Evolutionary conservation across 2,797 vertebrate genomes (phyloP).

Genomic region (Serranus cabrilla): DNA sequence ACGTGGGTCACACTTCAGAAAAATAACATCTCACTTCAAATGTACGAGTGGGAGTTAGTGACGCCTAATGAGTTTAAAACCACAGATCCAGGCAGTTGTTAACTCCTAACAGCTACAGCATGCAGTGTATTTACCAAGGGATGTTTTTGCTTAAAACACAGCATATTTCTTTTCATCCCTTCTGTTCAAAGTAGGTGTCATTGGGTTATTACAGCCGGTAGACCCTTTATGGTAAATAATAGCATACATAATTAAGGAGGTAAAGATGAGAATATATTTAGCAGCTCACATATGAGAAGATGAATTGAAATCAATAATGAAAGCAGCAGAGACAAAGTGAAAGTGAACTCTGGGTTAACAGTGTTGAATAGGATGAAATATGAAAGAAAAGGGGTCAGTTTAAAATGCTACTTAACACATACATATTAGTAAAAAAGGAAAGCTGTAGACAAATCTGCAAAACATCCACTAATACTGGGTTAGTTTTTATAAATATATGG

Average conservation of each 20-base stretch:
- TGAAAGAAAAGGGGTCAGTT: constrained; percentile 17
- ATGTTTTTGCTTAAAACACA: constrained; percentile 16
- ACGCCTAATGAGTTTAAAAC: constrained; percentile 46
- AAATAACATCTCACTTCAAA: constrained; percentile 28
- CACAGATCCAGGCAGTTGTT: constrained; percentile 14
- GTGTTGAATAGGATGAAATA: constrained; percentile 5
- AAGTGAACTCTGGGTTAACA: constrained; percentile 8
- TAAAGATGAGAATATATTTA: constrained; percentile 38
- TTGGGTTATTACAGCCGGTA: constrained; percentile 30
- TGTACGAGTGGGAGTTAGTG: constrained; percentile 15
- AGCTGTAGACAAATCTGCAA: not conserved
- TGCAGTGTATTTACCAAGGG: not conserved
- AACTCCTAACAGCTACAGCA: not conserved
- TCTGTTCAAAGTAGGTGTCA: constrained; percentile 35
- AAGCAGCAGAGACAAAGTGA: constrained; percentile 10
- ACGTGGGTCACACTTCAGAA: constrained; percentile 42
- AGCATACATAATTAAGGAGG: constrained; percentile 16
- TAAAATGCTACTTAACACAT: not conserved
- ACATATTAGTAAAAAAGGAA: not conserved
- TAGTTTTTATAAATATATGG: constrained; percentile 2
- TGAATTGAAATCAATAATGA: constrained; percentile 33
- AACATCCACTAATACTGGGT: not conserved
- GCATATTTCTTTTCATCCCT: constrained; percentile 40
- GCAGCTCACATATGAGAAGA: constrained; percentile 11
- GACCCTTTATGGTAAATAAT: constrained; percentile 24